A percentile compares a stretch with the other conserved stretches of the same genome.
Evolutionary conservation across 1,140 invertebrate genomes (phyloP).

Genomic region (Neodiprion lecontei): DNA sequence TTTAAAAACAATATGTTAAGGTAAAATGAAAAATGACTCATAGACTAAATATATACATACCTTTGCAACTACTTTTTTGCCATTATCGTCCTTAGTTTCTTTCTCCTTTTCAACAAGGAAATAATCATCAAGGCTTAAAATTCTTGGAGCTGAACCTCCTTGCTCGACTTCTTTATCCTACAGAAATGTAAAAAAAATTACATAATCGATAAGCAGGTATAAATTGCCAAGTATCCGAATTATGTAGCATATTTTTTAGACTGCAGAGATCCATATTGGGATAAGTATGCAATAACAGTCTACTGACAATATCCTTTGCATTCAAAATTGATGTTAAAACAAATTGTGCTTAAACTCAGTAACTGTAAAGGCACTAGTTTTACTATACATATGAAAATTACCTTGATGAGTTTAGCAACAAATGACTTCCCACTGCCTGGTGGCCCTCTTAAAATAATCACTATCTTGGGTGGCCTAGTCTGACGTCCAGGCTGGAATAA

Average conservation of each 20-base stretch:
- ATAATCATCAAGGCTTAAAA: conserved; percentile 95
- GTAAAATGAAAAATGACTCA: not conserved
- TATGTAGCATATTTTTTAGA: not conserved
- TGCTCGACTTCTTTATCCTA: conserved; percentile 79
- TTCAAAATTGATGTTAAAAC: too few species aligned
- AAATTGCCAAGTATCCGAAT: conserved; percentile 6
- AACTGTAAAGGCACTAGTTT: too few species aligned
- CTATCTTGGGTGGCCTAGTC: conserved; percentile 81
- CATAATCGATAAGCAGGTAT: not conserved
- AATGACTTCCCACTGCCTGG: conserved; percentile 91
- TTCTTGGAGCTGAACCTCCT: conserved; percentile 82
- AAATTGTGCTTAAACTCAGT: too few species aligned
- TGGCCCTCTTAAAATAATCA: conserved; percentile 87
- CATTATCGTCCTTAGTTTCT: conserved; percentile 79
- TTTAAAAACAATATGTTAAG: not conserved
- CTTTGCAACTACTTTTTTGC: conserved; percentile 74
- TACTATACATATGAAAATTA: conserved; percentile 51
- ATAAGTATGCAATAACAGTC: not conserved
- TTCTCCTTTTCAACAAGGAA: conserved; percentile 92
- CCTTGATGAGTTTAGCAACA: conserved; percentile 87
- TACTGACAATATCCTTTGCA: not conserved
- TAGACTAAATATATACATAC: conserved; percentile 46
- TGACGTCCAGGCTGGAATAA: conserved; percentile 76
- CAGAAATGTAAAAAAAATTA: conserved; percentile 25
- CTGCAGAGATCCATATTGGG: too few species aligned